Percentiles rank a stretch among this genome's conserved stretches.
These are phyloP conservation scores for Neolamprologus brichardi DNA, from an alignment of 2,113 vertebrate genomes.

Conservation along the genomic window DNA sequence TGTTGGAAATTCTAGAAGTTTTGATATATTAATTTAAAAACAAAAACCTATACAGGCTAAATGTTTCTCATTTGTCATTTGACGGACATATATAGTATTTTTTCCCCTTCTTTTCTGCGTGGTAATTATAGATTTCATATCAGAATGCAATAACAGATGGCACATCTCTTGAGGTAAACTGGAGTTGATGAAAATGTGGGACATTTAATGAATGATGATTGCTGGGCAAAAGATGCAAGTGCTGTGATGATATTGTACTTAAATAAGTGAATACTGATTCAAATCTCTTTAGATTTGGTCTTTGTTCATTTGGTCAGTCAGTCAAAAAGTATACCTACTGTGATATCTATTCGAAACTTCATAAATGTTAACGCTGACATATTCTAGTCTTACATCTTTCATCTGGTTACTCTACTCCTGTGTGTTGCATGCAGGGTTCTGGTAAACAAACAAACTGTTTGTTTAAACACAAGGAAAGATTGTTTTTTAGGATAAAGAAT, in stretches of 20 bases:
- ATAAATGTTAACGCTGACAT: not conserved
- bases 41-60: not conserved
- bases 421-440: not conserved
- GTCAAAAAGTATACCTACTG: not conserved
- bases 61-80: not conserved
- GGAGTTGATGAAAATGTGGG: not conserved
- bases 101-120: rapidly evolving
- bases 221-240: not conserved
- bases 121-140: not conserved
- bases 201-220: not conserved
- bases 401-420: not conserved
- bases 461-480: not conserved
- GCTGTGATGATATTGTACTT: not conserved
- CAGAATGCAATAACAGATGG: not conserved
- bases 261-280: not conserved
- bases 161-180: not conserved
- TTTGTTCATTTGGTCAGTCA: not conserved
- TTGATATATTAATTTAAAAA: not conserved
- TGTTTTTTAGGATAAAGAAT: not conserved
- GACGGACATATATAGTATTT: not conserved
- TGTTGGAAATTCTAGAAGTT: not conserved
- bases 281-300: not conserved
- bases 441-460: rapidly evolving
- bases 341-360: not conserved
- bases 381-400: not conserved